Evolutionary conservation across 2,797 vertebrate species (phyloP).

Genomic region (Aulostomus chinensis): DNA sequence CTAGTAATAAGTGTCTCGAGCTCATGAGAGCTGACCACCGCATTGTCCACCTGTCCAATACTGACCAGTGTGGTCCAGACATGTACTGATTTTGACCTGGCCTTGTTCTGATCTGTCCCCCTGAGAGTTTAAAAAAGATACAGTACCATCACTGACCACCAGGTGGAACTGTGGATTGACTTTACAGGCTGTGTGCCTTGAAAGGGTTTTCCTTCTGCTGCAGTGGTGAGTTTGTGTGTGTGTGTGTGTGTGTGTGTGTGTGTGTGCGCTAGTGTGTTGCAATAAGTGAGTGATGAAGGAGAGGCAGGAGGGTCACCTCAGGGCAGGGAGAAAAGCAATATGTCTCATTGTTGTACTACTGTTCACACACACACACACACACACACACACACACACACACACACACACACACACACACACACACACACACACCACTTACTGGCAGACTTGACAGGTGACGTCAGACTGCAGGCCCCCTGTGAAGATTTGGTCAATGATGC

Average conservation of each 20-base stretch:
- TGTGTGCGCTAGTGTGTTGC: slow-evolving; percentile 23
- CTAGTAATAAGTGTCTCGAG: too few relatives aligned
- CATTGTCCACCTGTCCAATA: too few relatives aligned
- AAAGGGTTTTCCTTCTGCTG: slow-evolving; percentile 81
- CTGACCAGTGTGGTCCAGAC: too few relatives aligned
- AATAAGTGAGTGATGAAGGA: slow-evolving; percentile 17
- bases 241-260: not conserved
- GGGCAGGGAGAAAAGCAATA: slow-evolving; percentile 1
- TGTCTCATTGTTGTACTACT: not conserved
- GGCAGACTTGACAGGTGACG: slow-evolving; percentile 98
- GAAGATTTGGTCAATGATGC: slow-evolving; percentile 98
- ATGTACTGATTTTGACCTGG: too few relatives aligned
- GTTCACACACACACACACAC: not conserved
- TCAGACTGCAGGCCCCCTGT: slow-evolving; percentile 95
- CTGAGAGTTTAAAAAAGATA: too few relatives aligned
- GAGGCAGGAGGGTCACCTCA: slow-evolving; percentile 15
- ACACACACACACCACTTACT: slow-evolving; percentile 81
- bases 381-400: not conserved
- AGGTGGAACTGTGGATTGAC: slow-evolving; percentile 48
- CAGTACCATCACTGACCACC: slow-evolving; percentile 20
- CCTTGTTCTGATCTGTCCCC: too few relatives aligned
- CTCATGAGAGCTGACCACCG: too few relatives aligned
- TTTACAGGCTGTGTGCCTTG: slow-evolving; percentile 70
- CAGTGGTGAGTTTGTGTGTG: slow-evolving; percentile 53
- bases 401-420: not conserved